Evolutionary conservation across 2,113 vertebrate genomes (phyloP).

Genomic region (Malurus melanocephalus): DNA sequence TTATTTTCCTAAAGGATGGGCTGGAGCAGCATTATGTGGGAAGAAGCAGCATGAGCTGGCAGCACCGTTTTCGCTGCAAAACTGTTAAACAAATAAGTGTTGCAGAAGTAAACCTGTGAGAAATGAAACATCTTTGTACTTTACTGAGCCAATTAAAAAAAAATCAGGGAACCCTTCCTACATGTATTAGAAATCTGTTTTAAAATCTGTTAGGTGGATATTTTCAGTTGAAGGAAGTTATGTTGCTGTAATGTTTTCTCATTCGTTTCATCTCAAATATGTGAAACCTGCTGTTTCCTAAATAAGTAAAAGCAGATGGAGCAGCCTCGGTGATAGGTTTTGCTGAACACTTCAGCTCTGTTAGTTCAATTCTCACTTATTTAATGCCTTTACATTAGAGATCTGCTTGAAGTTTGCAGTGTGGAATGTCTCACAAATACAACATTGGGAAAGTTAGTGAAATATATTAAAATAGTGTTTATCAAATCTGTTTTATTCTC

Average conservation of each 20-base stretch:
- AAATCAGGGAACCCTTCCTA: slow-evolving; percentile 66
- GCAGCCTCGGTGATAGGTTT: slow-evolving; percentile 55
- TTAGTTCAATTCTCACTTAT: slow-evolving; percentile 54
- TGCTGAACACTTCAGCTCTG: slow-evolving; percentile 55
- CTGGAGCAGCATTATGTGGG: slow-evolving; percentile 2
- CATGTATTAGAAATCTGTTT: slow-evolving; percentile 72
- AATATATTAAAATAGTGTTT: neutral
- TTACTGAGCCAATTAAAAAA: slow-evolving; percentile 65
- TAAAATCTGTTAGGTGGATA: slow-evolving; percentile 69
- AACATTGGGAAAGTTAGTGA: neutral
- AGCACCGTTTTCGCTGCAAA: slow-evolving; percentile 10
- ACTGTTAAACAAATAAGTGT: slow-evolving; percentile 67
- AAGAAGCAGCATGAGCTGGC: slow-evolving; percentile 43
- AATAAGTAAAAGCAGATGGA: slow-evolving; percentile 73
- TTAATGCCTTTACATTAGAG: slow-evolving; percentile 46
- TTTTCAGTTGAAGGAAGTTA: slow-evolving; percentile 64
- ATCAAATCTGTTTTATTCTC: neutral
- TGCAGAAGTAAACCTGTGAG: slow-evolving; percentile 66
- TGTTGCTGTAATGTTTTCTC: slow-evolving; percentile 70
- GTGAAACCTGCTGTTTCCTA: slow-evolving; percentile 73
- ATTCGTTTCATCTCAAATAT: slow-evolving; percentile 70
- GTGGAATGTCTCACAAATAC: neutral
- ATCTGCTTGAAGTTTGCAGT: slow-evolving; percentile 11
- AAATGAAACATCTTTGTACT: slow-evolving; percentile 64
- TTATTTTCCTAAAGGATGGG: neutral